These are phyloP conservation scores for Dromas ardeola DNA, from an alignment of 2,113 vertebrate genomes.

Conservation along the genomic window DNA sequence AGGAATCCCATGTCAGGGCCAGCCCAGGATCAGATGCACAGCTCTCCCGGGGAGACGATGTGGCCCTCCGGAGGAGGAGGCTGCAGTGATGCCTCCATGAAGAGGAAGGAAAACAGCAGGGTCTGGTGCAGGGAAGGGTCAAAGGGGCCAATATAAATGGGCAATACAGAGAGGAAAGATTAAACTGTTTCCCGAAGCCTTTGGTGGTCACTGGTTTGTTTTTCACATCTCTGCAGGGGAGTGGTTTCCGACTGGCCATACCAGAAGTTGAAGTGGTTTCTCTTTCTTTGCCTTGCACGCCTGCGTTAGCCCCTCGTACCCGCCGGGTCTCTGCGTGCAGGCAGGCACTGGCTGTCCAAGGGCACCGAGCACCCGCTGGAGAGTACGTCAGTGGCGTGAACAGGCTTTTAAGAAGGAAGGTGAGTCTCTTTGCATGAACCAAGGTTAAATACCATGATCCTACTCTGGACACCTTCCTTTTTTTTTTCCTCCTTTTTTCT, in stretches of 20 bases:
- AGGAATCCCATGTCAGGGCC: neutral
- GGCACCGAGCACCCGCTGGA: neutral
- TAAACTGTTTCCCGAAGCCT: neutral
- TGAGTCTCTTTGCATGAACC: neutral
- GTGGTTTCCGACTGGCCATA: constrained; percentile 6
- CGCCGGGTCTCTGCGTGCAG: neutral
- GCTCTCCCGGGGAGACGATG: neutral
- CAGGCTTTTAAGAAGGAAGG: neutral
- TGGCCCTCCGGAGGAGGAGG: neutral
- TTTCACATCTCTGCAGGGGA: constrained; percentile 62
- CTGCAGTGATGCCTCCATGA: neutral
- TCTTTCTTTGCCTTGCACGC: neutral
- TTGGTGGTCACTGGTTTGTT: neutral
- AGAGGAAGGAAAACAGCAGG: neutral
- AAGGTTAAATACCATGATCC: neutral
- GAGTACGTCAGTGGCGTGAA: neutral
- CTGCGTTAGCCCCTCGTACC: neutral
- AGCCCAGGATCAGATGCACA: neutral
- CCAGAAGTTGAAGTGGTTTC: neutral
- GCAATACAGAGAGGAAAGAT: neutral
- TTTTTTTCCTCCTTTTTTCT: neutral
- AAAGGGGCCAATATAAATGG: no score
- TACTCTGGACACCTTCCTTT: neutral
- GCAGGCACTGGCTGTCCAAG: neutral
- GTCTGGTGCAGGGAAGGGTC: neutral